Percentiles rank a stretch among this genome's conserved stretches.
These are phyloP conservation scores for Labia minor DNA, from an alignment of 2,888 invertebrate genomes.

Conservation along the genomic window DNA sequence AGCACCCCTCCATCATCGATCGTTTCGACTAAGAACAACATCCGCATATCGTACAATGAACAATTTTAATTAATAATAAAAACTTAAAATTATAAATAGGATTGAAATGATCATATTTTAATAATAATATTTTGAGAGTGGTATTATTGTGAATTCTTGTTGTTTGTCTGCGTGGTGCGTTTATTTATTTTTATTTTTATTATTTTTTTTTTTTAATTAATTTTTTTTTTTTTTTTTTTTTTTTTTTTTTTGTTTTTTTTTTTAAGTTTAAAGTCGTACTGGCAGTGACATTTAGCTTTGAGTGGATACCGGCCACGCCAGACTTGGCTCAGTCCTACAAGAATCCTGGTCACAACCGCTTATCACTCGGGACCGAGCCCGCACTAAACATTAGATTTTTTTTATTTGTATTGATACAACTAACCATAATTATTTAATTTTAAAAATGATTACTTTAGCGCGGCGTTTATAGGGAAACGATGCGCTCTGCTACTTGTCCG, in stretches of 20 bases:
- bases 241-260: background rate
- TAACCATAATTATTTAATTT: constrained; percentile 13
- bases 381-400: constrained; percentile 8
- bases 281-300: constrained; percentile 25
- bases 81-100: constrained; percentile 13
- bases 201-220: background rate
- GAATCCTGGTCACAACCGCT: constrained; percentile 13
- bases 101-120: constrained; percentile 13
- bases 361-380: constrained; percentile 13
- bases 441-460: constrained; percentile 13
- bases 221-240: background rate
- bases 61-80: constrained; percentile 13
- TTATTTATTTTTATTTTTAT: background rate
- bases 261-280: constrained; percentile 13
- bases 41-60: constrained; percentile 7
- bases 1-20: background rate
- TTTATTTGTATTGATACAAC: constrained; percentile 9
- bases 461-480: background rate
- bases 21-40: background rate
- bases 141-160: constrained; percentile 13
- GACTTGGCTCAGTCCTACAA: constrained; percentile 13
- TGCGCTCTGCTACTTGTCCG: background rate
- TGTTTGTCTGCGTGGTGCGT: constrained; percentile 13
- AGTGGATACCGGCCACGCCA: constrained; percentile 14
- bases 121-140: background rate